Base-by-base conservation (phyloP, 2,888 invertebrate species). In the Mamestra brassicae region DNA sequence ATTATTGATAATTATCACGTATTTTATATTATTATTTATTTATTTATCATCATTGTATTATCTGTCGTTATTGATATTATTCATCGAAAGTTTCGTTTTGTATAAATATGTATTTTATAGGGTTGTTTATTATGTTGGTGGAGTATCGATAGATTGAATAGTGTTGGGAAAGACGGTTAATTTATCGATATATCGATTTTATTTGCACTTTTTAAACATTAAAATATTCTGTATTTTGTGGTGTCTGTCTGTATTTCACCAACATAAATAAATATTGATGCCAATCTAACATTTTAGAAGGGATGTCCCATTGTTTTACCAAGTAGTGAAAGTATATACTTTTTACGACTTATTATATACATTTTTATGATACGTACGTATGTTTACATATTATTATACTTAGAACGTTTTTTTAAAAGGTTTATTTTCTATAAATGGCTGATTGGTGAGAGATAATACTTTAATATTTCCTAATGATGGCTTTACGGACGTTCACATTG, bases 351-450 rank as follows among this genome's bases (percentile, higher is more conserved):
- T 80, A 77, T 81, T 84, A 34, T 81, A 76, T 81, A 85, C 85
- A 85, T 81, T 81, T 82, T 84, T 85, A 85, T 85, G 66, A 81
- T 81, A 75, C 71, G 58, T 70, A 84, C 70, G 65, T 81, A 84
- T 38, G 63, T 80, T 84, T 81, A 81, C 68, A 84, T 84, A 81
- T 63, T 57, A 71, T 52, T 84, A 62, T 72, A 65, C 36, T 82
- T 81, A 66, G 55, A 75, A 62, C 0, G n/a, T 60, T 74, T 81
- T 80, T 70, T 85, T 68, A 54, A 50, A 61, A 15, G 54, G 13
- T 79, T 84, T 79, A 54, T 74, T 71, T 85, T 61, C 62, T 71
- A 58, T 52, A 60, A 60, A 80, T 57, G 45, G 69, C 63, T 65
- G 57, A 17, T 17, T 64, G 55, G 55, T 70, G 74, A 69, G 61